Base-by-base conservation (phyloP, 2,888 invertebrate species). In the Venusia cambrica region DNA sequence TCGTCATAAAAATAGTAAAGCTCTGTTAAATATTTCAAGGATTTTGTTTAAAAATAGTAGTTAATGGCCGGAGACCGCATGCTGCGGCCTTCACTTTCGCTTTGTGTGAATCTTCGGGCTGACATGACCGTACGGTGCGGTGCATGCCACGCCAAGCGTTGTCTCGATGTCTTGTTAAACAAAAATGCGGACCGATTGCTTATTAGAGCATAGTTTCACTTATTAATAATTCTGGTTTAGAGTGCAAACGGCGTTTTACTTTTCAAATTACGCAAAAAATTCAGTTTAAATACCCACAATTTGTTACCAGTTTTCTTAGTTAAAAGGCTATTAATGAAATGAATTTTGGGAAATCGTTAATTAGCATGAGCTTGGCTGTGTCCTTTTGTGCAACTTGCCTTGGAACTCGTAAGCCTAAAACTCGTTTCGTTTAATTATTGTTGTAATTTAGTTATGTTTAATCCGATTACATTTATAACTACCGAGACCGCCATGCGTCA, bases 21-120 rank as follows among this genome's bases (percentile, higher is more conserved):
- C 16, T 26, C 31, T 45, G 39, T 35, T 38, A 41, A 38, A 38
- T 40, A 40, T 50, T 50, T 50, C 50, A 50, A 50, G 50, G 50
- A 47, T 50, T 43, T 27, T 7, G 34, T 39, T 28, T 34, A 47
- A 43, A 48, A 45, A 50, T 40, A 40, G 42, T 41, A 43, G 46
- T 45, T 28, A 33, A 38, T 33, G 43, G 40, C 46, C 32, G 43
- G 45, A 38, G 50, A 49, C 52, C 51, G 56, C 17, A 20, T 10
- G 28, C n/a, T n/a, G 19, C 56, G 69, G 61, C 73, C 73, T 73
- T 73, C 72, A 71, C 73, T 73, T 73, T 73, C 73, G 72, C 69
- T 73, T 72, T 62, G 63, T 62, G 62, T 59, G 66, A 64, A 65
- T 62, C 67, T 62, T 48, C 54, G 47, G 17, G n/a, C n/a, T n/a